Evolutionary conservation across 23 tunicate species (phyloP), one percentile per base, ranked within the genome.

Genomic region (Ciona savignyi): DNA sequence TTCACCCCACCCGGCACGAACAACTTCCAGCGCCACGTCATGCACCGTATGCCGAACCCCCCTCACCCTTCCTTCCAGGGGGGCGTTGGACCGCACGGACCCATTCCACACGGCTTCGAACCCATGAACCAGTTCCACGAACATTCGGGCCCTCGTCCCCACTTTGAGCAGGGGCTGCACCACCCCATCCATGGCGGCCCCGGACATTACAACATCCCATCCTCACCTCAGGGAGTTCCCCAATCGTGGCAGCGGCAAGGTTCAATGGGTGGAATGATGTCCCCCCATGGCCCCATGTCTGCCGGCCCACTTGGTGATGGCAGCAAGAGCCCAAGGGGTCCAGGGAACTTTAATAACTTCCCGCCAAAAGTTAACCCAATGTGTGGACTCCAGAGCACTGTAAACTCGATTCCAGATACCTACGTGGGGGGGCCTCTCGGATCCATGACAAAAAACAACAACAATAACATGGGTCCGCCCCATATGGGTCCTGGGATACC

Each of bases 321-420:
- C 4, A 77, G 56, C 60, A 70, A 77, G 51, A 84, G 89, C 61
- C 82, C 89, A 21, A 71, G 89, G 34, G 82, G 73, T 27, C 71
- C 42, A 23, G 66, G 62, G 24, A 2, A 33, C 31, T 33, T 30
- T 1, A 30, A 2, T 23, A 48, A 26, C 21, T 74, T 67, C 33
- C 80, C 75, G 2, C 68, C 64, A 2, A 30, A 49, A 67, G n/a
- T 72, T 1, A 83, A 89, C 62, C 96, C 96, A 1, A 89, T 89
- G 89, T 89, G 88, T 15, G 85, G 84, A 2, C 63, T 89, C n/a
- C 96, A 89, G 76, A 79, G 78, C 30, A 89, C 96, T 3, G 96
- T 89, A 2, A 79, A 78, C 35, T 80, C 96, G 2, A 89, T 89
- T 3, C 89, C 96, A 1, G 83, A 86, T 21, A 32, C 71, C 70